Conservation (phyloP, 2,113 vertebrate genomes). For the Gambusia holbrooki region DNA sequence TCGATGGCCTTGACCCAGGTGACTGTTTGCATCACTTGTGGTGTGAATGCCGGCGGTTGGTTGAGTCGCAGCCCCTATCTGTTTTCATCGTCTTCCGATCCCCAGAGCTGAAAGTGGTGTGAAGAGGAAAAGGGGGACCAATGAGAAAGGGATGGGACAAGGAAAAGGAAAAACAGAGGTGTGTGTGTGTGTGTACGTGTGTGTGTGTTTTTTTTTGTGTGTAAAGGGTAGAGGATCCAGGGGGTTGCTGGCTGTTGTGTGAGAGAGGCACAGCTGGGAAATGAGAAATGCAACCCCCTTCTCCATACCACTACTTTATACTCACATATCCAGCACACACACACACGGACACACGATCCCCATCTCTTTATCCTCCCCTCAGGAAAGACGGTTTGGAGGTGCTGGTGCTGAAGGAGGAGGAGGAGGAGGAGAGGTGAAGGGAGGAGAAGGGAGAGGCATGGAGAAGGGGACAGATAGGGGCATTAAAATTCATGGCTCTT, state of each 20-base stretch:
- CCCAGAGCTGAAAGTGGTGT: constrained; percentile 51
- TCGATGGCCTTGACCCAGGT: constrained; percentile 43
- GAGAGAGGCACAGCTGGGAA: constrained; percentile 82
- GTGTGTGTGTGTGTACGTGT: neutral
- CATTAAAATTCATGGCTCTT: constrained; percentile 86
- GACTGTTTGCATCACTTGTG: constrained; percentile 25
- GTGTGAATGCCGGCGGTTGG: constrained; percentile 48
- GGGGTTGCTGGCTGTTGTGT: constrained; percentile 57
- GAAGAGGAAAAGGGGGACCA: constrained; percentile 39
- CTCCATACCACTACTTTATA: constrained; percentile 65
- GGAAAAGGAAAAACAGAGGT: neutral
- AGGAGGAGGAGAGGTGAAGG: neutral
- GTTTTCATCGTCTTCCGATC: constrained; percentile 54
- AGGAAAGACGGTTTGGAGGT: constrained; percentile 75
- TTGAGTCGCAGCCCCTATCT: constrained; percentile 49
- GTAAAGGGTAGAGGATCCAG: constrained; percentile 11
- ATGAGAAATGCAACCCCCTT: constrained; percentile 76
- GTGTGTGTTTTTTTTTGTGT: neutral
- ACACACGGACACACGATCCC: constrained; percentile 63
- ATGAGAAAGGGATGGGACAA: neutral
- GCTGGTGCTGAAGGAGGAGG: constrained; percentile 45
- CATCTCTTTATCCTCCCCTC: constrained; percentile 83
- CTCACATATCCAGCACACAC: constrained; percentile 58
- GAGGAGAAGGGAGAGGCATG: constrained; percentile 60
- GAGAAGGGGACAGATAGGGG: constrained; percentile 83